Conservation (phyloP, 2,113 vertebrate genomes). For the Porphyrio hochstetteri region DNA sequence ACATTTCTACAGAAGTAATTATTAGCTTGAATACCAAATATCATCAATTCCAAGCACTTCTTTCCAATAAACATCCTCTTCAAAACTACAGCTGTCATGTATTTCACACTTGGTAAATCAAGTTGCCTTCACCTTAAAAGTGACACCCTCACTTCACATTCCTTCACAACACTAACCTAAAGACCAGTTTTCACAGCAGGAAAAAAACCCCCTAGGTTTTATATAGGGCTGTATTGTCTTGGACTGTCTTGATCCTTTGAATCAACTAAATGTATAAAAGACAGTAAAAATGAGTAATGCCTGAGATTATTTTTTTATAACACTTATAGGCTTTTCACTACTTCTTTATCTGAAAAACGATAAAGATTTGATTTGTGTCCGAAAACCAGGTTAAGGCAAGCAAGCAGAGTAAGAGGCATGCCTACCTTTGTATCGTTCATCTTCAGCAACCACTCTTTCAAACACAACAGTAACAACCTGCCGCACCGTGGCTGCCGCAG, state of each 20-base stretch:
- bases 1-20: background rate
- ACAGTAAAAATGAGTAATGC: background rate
- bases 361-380: background rate
- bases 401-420: background rate
- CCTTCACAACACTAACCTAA: background rate
- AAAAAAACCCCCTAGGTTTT: background rate
- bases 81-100: background rate
- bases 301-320: background rate
- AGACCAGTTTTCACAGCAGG: background rate
- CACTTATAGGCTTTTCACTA: background rate
- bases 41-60: background rate
- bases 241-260: background rate
- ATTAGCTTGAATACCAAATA: background rate
- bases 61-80: background rate
- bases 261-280: background rate
- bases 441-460: slow-evolving; percentile 98
- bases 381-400: background rate
- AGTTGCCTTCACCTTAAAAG: background rate
- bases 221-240: background rate
- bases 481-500: slow-evolving; percentile 93
- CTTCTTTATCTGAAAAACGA: background rate
- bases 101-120: background rate
- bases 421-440: slow-evolving; percentile 90
- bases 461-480: slow-evolving; percentile 99
- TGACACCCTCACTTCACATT: background rate